Evolutionary conservation across 2,113 vertebrate species (phyloP).

Genomic region (Chionis minor): DNA sequence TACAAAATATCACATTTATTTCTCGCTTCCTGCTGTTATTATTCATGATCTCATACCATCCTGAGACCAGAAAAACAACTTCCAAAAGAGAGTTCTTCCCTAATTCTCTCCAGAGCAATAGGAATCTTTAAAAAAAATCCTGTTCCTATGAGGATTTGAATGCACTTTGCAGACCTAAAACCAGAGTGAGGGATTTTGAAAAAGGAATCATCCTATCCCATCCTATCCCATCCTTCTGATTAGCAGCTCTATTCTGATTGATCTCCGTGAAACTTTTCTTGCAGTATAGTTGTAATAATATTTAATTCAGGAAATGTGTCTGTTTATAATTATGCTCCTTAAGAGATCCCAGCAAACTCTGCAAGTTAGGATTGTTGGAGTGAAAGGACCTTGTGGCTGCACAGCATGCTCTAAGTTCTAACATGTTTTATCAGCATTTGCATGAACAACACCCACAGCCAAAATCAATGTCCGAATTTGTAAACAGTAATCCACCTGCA

Average conservation of each 20-base stretch:
- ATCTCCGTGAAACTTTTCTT: not conserved
- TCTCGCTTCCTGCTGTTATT: not conserved
- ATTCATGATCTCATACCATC: not conserved
- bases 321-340: not conserved
- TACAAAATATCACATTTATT: not conserved
- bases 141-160: not conserved
- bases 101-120: not conserved
- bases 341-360: not conserved
- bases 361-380: not conserved
- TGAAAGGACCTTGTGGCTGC: not conserved
- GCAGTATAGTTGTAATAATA: not conserved
- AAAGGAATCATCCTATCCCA: not conserved
- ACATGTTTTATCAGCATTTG: not conserved
- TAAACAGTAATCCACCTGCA: not conserved
- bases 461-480: not conserved
- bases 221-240: not conserved
- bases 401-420: not conserved
- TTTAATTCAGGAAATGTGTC: not conserved
- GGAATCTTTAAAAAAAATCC: not conserved
- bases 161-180: not conserved
- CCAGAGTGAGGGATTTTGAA: accelerated
- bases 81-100: not conserved
- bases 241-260: not conserved
- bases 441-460: not conserved
- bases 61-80: not conserved